Evolutionary conservation across 2,113 vertebrate species (phyloP), one percentile per base, ranked within the genome.

Genomic region (Anarhynchus alexandrinus): DNA sequence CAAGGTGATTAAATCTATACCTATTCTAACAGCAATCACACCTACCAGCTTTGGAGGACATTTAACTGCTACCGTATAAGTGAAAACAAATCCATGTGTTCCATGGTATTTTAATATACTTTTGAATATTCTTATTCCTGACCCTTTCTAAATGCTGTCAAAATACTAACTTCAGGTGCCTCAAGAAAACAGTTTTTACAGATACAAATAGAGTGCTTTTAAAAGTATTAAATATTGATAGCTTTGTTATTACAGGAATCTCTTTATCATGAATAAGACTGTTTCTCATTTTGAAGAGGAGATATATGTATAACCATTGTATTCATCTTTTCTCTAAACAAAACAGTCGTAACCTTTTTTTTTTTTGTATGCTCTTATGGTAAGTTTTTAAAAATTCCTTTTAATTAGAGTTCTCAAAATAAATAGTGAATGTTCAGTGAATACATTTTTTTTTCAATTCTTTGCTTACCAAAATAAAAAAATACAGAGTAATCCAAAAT

Each of bases 391-490:
- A 1, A 43, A 66, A 69, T 69, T 67, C 21, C 22, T 74, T 62
- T 73, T 42, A 45, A 51, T 42, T 54, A 36, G 29, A 54, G 47
- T 92, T 92, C 27, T 74, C 43, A 25, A 61, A 82, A 86, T 34
- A 51, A 74, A 32, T 40, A 57, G 6, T 38, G 11, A 70, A 15
- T 82, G 29, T 45, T 45, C 54, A 55, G 12, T 43, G 15, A 85
- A 79, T 65, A 34, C 4, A 26, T 12, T 34, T 26, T 2, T 2
- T 5, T 1, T 0, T 14, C 16, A 16, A 49, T 13, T 71, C 8
- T 80, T 95, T 76, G 25, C 47, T 83, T 64, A 76, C 11, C 21
- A 72, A 76, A 83, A 45, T 71, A 32, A 45, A 72, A 42, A 79
- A 52, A 79, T 32, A 30, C 26, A 40, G 42, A 57, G 25, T 62